Evolutionary conservation across 1,140 invertebrate species (phyloP).

Genomic region (Eueides isabella): DNA sequence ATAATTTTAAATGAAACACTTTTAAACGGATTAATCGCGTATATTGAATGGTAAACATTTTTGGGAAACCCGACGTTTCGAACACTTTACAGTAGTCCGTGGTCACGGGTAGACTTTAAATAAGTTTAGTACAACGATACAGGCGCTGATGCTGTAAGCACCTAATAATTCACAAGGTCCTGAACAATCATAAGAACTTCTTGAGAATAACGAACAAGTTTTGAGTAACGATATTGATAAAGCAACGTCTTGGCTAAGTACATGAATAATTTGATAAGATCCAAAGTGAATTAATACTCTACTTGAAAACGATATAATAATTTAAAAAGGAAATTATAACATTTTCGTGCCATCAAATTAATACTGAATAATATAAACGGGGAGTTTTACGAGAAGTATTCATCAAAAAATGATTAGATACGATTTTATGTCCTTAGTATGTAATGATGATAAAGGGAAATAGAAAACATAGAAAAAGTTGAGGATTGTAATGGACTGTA

Average conservation of each 20-base stretch:
- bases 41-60: too few relatives aligned
- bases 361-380: neutral
- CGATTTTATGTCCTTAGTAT: too few relatives aligned
- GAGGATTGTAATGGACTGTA: too few relatives aligned
- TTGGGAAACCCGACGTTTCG: too few relatives aligned
- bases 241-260: neutral
- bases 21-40: too few relatives aligned
- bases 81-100: too few relatives aligned
- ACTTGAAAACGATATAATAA: neutral
- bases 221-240: slow-evolving; percentile 7
- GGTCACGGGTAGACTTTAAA: too few relatives aligned
- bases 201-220: slow-evolving; percentile 4
- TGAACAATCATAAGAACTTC: slow-evolving; percentile 21
- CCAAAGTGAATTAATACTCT: neutral
- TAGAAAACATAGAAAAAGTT: too few relatives aligned
- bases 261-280: slow-evolving; percentile 9
- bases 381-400: neutral
- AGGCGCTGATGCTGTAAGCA: neutral
- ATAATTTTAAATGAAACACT: too few relatives aligned
- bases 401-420: too few relatives aligned
- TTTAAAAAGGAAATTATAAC: neutral
- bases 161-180: neutral
- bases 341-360: neutral
- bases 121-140: neutral
- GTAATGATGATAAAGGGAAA: too few relatives aligned